A percentile compares a stretch with the other conserved stretches of the same genome.
phyloP scores from a whole-genome alignment of 2,888 invertebrate species.

The Artemia sp. region DNA sequence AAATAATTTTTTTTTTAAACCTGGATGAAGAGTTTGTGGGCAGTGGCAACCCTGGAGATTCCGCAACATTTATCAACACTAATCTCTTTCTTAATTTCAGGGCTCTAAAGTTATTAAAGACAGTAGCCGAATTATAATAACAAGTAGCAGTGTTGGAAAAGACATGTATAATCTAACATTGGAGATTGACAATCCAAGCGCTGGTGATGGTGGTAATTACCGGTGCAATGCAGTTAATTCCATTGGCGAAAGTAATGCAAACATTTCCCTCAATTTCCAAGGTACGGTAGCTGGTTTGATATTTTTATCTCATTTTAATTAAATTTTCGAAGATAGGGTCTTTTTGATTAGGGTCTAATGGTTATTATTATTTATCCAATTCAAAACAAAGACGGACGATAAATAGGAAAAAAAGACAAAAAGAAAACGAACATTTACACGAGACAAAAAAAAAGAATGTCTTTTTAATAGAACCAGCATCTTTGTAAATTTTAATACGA shows the following conservation, averaged over 20 bases:
- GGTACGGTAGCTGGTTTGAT: conserved; percentile 43
- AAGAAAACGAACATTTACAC: no score
- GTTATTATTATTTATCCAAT: no score
- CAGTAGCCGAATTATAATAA: conserved; percentile 73
- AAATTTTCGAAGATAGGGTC: neutral
- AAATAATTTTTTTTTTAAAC: no score
- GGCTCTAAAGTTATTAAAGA: conserved; percentile 66
- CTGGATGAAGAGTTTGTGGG: no score
- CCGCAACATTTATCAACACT: neutral
- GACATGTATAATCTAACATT: conserved; percentile 78
- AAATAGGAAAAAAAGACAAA: no score
- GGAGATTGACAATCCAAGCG: conserved; percentile 85
- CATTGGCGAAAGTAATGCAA: conserved; percentile 98
- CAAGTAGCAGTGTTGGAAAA: conserved; percentile 67
- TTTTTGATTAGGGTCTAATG: neutral
- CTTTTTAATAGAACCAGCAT: no score
- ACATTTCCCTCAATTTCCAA: conserved; percentile 98
- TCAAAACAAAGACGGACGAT: no score
- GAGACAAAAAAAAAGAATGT: no score
- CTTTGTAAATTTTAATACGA: no score
- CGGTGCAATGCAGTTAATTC: conserved; percentile 97
- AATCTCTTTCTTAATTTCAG: neutral
- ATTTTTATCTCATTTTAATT: neutral
- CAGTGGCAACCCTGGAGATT: no score
- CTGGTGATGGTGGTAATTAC: conserved; percentile 94